A percentile compares a stretch with the other conserved stretches of the same genome.
Conservation (phyloP, 2,888 invertebrate species). For the Xanthia icteritia region DNA sequence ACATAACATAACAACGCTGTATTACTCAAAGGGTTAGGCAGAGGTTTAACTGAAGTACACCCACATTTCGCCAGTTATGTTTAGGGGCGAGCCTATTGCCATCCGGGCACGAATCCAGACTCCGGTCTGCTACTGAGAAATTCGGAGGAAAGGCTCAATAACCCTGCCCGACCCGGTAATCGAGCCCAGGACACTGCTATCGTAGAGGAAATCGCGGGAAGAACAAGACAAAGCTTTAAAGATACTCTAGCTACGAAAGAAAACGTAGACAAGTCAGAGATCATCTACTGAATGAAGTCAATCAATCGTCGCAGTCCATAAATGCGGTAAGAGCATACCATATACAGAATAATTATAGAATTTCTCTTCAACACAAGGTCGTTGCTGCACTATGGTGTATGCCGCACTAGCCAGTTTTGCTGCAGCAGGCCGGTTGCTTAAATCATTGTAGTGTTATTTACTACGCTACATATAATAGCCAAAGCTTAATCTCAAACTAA, state of each 20-base stretch:
- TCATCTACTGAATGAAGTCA: slow-evolving; percentile 45
- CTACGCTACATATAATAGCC: background rate
- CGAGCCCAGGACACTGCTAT: too few relatives aligned
- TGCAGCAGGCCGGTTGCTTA: background rate
- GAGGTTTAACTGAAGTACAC: too few relatives aligned
- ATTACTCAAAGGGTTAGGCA: too few relatives aligned
- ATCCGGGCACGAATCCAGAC: too few relatives aligned
- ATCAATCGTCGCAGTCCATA: slow-evolving; percentile 41
- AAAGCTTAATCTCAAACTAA: background rate
- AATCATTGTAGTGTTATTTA: background rate
- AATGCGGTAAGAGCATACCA: slow-evolving; percentile 57
- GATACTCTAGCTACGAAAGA: slow-evolving; percentile 15
- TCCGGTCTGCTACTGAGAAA: too few relatives aligned
- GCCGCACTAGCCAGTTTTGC: slow-evolving; percentile 37
- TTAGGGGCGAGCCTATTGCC: too few relatives aligned
- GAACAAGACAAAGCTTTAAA: slow-evolving; percentile 4
- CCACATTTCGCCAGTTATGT: too few relatives aligned
- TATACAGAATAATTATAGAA: slow-evolving; percentile 70
- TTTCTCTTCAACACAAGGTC: slow-evolving; percentile 70
- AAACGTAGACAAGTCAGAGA: slow-evolving; percentile 29
- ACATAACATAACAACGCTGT: too few relatives aligned
- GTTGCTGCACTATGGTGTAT: slow-evolving; percentile 29
- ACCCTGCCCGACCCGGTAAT: too few relatives aligned
- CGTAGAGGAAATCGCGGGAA: background rate
- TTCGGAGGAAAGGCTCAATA: too few relatives aligned